Evolutionary conservation across 2,113 vertebrate species (phyloP).

Genomic region (Stegostoma tigrinum): DNA sequence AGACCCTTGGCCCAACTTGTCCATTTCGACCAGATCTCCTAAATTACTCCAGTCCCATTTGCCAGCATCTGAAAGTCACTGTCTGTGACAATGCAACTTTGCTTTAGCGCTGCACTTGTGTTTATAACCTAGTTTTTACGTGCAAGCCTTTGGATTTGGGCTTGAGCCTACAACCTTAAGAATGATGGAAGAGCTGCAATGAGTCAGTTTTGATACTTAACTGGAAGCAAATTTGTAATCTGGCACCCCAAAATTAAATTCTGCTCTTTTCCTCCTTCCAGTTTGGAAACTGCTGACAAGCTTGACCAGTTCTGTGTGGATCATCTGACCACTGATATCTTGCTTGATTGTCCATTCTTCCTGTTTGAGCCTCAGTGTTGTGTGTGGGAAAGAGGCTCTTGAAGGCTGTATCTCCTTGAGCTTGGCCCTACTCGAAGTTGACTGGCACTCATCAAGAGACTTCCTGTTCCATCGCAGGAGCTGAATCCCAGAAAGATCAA

Average conservation of each 20-base stretch:
- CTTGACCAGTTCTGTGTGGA: background rate
- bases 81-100: background rate
- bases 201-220: background rate
- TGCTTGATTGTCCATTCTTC: background rate
- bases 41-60: no score
- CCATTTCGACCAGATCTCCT: no score
- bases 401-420: background rate
- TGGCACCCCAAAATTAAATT: no score
- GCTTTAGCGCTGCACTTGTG: background rate
- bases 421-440: background rate
- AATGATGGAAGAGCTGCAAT: background rate
- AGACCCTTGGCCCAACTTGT: no score
- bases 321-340: background rate
- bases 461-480: background rate
- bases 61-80: background rate
- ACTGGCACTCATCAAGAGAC: background rate
- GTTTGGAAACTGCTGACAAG: background rate
- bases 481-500: background rate
- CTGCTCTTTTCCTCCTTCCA: background rate
- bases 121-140: background rate
- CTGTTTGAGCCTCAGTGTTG: background rate
- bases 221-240: background rate
- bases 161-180: background rate
- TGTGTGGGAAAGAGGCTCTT: background rate
- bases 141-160: background rate